Evolutionary conservation across 2,113 vertebrate genomes (phyloP).

Genomic region (Amblyornis subalaris): DNA sequence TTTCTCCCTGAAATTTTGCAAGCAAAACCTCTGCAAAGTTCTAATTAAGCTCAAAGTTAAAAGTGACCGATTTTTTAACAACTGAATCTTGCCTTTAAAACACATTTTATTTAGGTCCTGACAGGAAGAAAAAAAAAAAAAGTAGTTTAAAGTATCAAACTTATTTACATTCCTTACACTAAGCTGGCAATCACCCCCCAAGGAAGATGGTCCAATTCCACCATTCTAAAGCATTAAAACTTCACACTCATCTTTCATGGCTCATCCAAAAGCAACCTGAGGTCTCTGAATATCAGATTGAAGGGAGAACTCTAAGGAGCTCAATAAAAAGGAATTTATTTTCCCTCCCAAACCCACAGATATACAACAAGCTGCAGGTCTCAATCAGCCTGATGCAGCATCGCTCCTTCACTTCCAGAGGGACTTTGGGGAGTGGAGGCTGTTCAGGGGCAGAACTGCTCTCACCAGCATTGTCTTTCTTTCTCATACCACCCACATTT

Average conservation of each 20-base stretch:
- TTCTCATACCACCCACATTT: not conserved
- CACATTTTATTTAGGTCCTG: not conserved
- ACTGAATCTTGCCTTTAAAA: not conserved
- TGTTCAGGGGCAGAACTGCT: not conserved
- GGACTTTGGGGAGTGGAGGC: not conserved
- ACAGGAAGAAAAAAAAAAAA: not conserved
- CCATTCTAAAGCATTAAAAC: not conserved
- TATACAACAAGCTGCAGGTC: not conserved
- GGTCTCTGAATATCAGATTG: not conserved
- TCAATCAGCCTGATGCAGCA: not conserved
- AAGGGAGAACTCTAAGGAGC: not conserved
- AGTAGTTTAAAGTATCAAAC: not conserved
- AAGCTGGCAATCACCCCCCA: not conserved
- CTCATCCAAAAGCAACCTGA: not conserved
- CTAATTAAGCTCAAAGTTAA: not conserved
- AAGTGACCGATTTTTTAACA: not conserved
- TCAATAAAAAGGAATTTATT: not conserved
- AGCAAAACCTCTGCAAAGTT: not conserved
- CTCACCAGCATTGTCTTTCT: not conserved
- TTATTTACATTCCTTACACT: not conserved
- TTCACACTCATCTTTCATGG: not conserved
- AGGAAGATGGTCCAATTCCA: not conserved
- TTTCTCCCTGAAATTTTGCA: not conserved
- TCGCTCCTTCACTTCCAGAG: not conserved
- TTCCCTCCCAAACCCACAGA: not conserved